Percentiles rank a stretch among this genome's conserved stretches.
phyloP scores from a whole-genome alignment of 2,888 invertebrate genomes.

The Hirtodrosophila cameraria region DNA sequence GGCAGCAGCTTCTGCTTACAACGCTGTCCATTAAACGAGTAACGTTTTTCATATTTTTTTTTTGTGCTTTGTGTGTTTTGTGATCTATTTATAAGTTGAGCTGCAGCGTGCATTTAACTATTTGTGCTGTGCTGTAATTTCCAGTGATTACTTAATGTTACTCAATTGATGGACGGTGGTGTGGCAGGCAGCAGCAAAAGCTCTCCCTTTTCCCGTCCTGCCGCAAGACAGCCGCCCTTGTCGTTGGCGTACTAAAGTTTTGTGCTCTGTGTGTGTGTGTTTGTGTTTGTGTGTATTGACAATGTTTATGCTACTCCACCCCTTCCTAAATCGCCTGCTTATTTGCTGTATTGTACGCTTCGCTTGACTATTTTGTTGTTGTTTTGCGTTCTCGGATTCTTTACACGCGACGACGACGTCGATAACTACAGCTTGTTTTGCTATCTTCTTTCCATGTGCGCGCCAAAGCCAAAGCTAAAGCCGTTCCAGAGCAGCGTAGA shows the following conservation, averaged over 20 bases:
- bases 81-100: constrained; percentile 25
- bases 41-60: constrained; percentile 3
- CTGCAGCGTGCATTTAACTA: constrained; percentile 12
- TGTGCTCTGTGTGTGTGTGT: constrained; percentile 17
- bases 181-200: constrained; percentile 23
- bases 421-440: constrained; percentile 64
- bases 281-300: constrained; percentile 26
- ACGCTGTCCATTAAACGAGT: constrained; percentile 48
- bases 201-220: constrained; percentile 45
- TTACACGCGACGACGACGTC: constrained; percentile 45
- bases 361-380: constrained; percentile 52
- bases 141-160: constrained; percentile 24
- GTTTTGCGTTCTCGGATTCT: constrained; percentile 34
- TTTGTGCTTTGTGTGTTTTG: background rate
- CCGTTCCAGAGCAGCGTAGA: constrained; percentile 36
- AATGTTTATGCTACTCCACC: constrained; percentile 47
- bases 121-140: constrained; percentile 16
- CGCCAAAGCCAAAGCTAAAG: constrained; percentile 57
- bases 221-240: constrained; percentile 59
- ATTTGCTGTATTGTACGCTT: constrained; percentile 24
- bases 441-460: constrained; percentile 61
- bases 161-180: constrained; percentile 24
- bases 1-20: constrained; percentile 47
- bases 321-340: constrained; percentile 27
- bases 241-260: constrained; percentile 50